Percentiles rank a stretch among this genome's conserved stretches.
Conservation (phyloP, 2,797 vertebrate species). For the Pseudochromis fuscus region DNA sequence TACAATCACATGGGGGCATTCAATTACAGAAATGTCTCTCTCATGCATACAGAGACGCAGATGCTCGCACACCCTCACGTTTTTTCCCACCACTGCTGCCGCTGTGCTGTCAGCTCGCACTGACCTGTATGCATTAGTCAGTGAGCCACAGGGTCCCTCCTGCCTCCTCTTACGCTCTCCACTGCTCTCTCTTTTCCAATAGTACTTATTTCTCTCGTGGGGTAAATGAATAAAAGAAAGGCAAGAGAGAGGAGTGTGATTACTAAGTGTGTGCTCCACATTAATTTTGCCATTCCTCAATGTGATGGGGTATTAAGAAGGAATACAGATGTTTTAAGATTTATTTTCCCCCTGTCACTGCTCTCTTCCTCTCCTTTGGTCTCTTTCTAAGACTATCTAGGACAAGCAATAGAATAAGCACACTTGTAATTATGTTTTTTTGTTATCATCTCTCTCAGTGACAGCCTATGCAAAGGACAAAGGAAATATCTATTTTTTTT, state of each 20-base stretch:
- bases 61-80: constrained; percentile 34
- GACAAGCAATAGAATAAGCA: constrained; percentile 44
- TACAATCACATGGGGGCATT: constrained; percentile 38
- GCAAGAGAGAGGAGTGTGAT: constrained; percentile 49
- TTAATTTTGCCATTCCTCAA: constrained; percentile 40
- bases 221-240: constrained; percentile 65
- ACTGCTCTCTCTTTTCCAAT: constrained; percentile 32
- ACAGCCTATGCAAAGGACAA: constrained; percentile 45
- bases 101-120: constrained; percentile 47
- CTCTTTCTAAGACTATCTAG: constrained; percentile 50
- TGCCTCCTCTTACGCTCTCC: constrained; percentile 30
- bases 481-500: constrained; percentile 46
- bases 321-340: constrained; percentile 35
- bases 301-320: constrained; percentile 26
- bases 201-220: constrained; percentile 54
- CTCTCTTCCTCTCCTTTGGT: constrained; percentile 37
- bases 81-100: constrained; percentile 27
- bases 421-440: constrained; percentile 44
- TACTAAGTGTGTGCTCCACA: constrained; percentile 42
- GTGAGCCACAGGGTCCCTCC: constrained; percentile 43
- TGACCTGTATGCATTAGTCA: constrained; percentile 74
- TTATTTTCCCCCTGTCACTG: constrained; percentile 20
- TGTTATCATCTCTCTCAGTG: constrained; percentile 52
- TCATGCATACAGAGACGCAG: constrained; percentile 48
- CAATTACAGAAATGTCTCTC: constrained; percentile 50